Evolutionary conservation across 2,888 invertebrate genomes (phyloP).

Genomic region (Drosophila limbata): DNA sequence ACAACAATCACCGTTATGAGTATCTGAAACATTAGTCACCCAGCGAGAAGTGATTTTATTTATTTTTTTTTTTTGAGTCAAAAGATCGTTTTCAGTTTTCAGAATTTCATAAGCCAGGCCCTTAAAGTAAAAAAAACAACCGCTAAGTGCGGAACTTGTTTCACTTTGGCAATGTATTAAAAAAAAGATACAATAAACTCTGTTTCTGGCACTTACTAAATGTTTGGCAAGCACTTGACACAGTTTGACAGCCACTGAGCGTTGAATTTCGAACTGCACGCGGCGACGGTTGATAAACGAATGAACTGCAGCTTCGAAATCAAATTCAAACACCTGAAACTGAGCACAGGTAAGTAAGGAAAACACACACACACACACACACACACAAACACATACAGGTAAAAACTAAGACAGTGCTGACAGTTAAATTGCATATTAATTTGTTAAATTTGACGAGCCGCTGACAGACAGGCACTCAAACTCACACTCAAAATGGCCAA

Average conservation of each 20-base stretch:
- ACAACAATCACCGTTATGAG: slow-evolving; percentile 53
- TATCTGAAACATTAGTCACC: slow-evolving; percentile 54
- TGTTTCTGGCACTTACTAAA: slow-evolving; percentile 41
- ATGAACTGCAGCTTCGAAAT: slow-evolving; percentile 43
- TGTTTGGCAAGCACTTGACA: slow-evolving; percentile 32
- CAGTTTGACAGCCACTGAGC: slow-evolving; percentile 31
- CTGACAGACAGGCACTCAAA: slow-evolving; percentile 41
- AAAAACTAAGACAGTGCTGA: slow-evolving; percentile 40
- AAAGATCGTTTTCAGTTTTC: slow-evolving; percentile 12
- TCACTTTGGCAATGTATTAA: slow-evolving; percentile 19
- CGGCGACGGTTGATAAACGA: slow-evolving; percentile 56
- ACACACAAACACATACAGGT: slow-evolving; percentile 11
- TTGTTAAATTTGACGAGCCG: slow-evolving; percentile 54
- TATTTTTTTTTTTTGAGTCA: slow-evolving; percentile 40
- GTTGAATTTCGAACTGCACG: slow-evolving; percentile 55
- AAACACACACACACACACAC: slow-evolving; percentile 38
- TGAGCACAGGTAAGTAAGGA: slow-evolving; percentile 25
- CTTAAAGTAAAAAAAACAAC: neutral
- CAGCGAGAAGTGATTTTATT: slow-evolving; percentile 13
- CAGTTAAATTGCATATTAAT: slow-evolving; percentile 77
- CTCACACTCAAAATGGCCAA: slow-evolving; percentile 32
- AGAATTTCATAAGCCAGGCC: neutral
- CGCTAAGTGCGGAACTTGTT: slow-evolving; percentile 47
- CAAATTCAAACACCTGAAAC: slow-evolving; percentile 10
- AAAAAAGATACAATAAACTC: neutral